A percentile compares a stretch with the other conserved stretches of the same genome.
phyloP scores from a whole-genome alignment of 2,113 vertebrate species.

The Trachemys scripta region DNA sequence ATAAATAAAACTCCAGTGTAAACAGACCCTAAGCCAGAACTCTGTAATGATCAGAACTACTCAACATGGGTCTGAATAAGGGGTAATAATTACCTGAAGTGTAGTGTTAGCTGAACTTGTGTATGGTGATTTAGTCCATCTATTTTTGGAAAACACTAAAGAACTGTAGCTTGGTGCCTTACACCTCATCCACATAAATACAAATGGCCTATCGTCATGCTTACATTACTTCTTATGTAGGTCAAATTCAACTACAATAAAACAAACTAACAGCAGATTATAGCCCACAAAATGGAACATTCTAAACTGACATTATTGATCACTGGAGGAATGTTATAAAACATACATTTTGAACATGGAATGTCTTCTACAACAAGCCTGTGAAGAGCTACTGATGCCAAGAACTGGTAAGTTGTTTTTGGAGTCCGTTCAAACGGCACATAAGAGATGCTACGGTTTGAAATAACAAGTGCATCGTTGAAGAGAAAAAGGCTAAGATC shows the following conservation, averaged over 20 bases:
- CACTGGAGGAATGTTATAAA: background rate
- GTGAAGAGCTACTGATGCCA: slow-evolving; percentile 81
- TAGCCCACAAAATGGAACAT: background rate
- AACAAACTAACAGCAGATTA: background rate
- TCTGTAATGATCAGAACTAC: background rate
- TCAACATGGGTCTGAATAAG: background rate
- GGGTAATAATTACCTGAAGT: background rate
- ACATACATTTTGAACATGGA: slow-evolving; percentile 83
- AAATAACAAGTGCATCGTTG: slow-evolving; percentile 81
- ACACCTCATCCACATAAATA: background rate
- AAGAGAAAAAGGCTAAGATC: slow-evolving; percentile 88
- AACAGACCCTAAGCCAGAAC: background rate
- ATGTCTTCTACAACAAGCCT: slow-evolving; percentile 79
- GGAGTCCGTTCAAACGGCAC: slow-evolving; percentile 77
- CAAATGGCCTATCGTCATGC: background rate
- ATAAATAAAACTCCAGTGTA: background rate
- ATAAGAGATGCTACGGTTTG: slow-evolving; percentile 61
- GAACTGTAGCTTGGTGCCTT: background rate
- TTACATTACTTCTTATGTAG: background rate
- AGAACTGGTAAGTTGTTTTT: slow-evolving; percentile 81
- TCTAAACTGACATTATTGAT: background rate
- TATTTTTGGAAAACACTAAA: background rate
- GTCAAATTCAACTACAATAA: background rate
- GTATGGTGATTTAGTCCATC: background rate
- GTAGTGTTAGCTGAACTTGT: background rate